A percentile compares a stretch with the other conserved stretches of the same genome.
Evolutionary conservation across 2,888 invertebrate genomes (phyloP).

Genomic region (Stenichneumon culpator): DNA sequence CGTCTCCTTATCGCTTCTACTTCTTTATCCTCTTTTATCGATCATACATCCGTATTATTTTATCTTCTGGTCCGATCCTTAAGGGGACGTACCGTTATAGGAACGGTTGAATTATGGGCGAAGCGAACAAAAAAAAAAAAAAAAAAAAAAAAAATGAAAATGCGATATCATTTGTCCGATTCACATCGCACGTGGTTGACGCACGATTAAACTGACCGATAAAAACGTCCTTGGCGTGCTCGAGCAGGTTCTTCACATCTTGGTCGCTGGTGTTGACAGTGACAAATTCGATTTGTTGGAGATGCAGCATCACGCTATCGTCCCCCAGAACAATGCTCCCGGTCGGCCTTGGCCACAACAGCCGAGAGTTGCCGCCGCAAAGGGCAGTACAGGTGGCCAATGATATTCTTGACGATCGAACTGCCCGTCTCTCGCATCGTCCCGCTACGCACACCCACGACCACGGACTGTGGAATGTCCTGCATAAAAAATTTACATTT

Average conservation of each 20-base stretch:
- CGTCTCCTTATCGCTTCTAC: neutral
- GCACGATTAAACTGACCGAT: constrained; percentile 75
- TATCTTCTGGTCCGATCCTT: no score
- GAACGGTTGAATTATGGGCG: no score
- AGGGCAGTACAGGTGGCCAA: constrained; percentile 92
- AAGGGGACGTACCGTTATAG: no score
- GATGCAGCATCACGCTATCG: constrained; percentile 88
- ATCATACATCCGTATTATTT: no score
- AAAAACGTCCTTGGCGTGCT: constrained; percentile 83
- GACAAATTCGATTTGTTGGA: constrained; percentile 85
- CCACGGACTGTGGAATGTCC: constrained; percentile 87
- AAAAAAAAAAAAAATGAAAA: no score
- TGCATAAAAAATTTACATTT: constrained; percentile 57
- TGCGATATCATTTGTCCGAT: neutral
- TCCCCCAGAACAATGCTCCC: constrained; percentile 89
- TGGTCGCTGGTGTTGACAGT: constrained; percentile 79
- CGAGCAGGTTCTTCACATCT: constrained; percentile 80
- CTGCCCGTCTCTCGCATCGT: constrained; percentile 89
- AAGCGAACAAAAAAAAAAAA: no score
- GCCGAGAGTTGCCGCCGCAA: constrained; percentile 89
- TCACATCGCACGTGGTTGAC: neutral
- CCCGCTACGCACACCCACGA: constrained; percentile 91
- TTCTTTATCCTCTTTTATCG: no score
- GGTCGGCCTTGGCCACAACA: constrained; percentile 93
- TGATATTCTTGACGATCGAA: constrained; percentile 89